Base-by-base conservation (phyloP, 2,888 invertebrate genomes). In the Tinea pellionella region DNA sequence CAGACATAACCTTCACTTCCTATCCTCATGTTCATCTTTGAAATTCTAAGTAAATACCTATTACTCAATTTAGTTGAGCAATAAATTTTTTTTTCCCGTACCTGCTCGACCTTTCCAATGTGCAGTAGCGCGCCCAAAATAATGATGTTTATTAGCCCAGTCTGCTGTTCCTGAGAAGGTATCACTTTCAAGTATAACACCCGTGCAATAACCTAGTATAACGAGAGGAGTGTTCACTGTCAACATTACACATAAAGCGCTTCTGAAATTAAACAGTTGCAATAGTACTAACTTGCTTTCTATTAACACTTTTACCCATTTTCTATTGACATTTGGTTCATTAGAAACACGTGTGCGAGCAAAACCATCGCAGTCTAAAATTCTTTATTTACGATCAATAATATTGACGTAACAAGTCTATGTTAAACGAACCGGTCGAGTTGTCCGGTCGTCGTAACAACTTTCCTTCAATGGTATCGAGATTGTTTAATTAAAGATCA, bases 231-330 rank as follows among this genome's bases (percentile, higher is more conserved):
- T n/a, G n/a, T n/a, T n/a, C n/a, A n/a, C n/a, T n/a, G n/a, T n/a
- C n/a, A n/a, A n/a, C n/a, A n/a, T n/a, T n/a, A n/a, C n/a, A n/a
- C n/a, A n/a, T n/a, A n/a, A n/a, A n/a, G n/a, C 6, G 24, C 24
- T 24, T 24, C 24, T 24, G 24, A 24, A 24, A 24, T 24, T 24
- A 3, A 24, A 2, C 6, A 24, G 24, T 24, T 24, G 24, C n/a
- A n/a, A n/a, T n/a, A n/a, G 63, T 24, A 59, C 53, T 53, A 58
- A 42, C 13, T 53, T n/a, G 61, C 61, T 65, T 65, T 64, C 63
- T 63, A 64, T 51, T n/a, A 9, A 19, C 61, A 62, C 60, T 59
- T 57, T 60, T 59, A 61, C 60, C 15, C 29, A 53, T 43, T 56
- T 57, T 42, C 43, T 57, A 60, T 43, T 60, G 42, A 29, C 43